These are phyloP conservation scores for Amphipyra tragopoginis DNA, from an alignment of 2,888 invertebrate genomes.

Conservation along the genomic window DNA sequence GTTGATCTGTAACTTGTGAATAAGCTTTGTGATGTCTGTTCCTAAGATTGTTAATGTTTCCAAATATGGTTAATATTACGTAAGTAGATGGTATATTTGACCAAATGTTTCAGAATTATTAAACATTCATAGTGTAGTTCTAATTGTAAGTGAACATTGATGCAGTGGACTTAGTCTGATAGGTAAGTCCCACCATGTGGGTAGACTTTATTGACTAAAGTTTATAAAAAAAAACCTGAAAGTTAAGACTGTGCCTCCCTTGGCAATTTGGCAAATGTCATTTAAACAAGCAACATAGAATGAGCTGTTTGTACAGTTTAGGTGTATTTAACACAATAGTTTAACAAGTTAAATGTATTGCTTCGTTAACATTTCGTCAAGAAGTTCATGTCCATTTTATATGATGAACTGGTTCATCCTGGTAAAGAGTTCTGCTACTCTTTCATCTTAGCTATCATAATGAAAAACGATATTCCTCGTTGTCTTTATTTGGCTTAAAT, in stretches of 20 bases:
- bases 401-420: conserved; percentile 1
- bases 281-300: conserved; percentile 22
- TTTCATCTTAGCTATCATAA: no score
- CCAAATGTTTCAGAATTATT: conserved; percentile 53
- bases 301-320: conserved; percentile 16
- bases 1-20: conserved; percentile 59
- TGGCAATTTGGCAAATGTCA: conserved; percentile 27
- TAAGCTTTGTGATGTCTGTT: conserved; percentile 61
- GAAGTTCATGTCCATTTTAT: conserved; percentile 11
- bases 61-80: conserved; percentile 42
- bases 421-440: not conserved
- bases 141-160: conserved; percentile 30
- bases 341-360: conserved; percentile 4
- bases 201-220: conserved; percentile 32
- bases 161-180: conserved; percentile 24
- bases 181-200: conserved; percentile 45
- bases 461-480: no score
- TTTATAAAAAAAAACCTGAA: conserved; percentile 26
- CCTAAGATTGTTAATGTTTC: conserved; percentile 58
- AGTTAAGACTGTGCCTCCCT: conserved; percentile 43
- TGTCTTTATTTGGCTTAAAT: no score
- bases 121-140: conserved; percentile 41
- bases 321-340: conserved; percentile 13
- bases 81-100: conserved; percentile 51
- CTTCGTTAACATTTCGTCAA: conserved; percentile 3